Base-by-base conservation (phyloP, 2,888 invertebrate species). In the Hypena proboscidalis region DNA sequence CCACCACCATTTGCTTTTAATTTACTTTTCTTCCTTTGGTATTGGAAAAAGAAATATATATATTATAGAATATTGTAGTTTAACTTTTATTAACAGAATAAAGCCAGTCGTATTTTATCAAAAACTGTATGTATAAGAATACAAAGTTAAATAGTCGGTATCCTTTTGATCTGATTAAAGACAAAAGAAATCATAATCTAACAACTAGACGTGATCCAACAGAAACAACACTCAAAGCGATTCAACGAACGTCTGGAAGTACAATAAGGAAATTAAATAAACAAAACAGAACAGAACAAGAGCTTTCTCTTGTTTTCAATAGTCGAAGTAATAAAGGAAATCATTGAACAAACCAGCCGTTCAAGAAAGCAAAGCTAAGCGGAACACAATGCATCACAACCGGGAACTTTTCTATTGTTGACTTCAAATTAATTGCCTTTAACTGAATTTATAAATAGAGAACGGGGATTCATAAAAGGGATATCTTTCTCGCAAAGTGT, bases 361-460 rank as follows among this genome's bases (percentile, higher is more conserved):
- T 81, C 74, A 80, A 81, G 80, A 82, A 85, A 84, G 80, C 84
- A 80, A 80, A 81, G 77, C 79, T 82, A 80, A 83, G 73, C 79
- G 79, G 73, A 77, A 70, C 73, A 87, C 86, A 89, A 88, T 85
- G 78, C 85, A 80, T 85, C 85, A 85, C 80, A 83, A 81, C 76
- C 73, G 69, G 58, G 72, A 86, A 87, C 77, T 88, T 88, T 85
- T 82, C 85, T 78, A 87, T 89, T 89, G 89, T 89, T 76, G 69
- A 81, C 75, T 80, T 74, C 72, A 76, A 85, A 87, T 88, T 87
- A 87, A 89, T 88, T 87, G 86, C 85, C 81, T 80, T 79, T 44
- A 72, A 70, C 70, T 68, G 72, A 77, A 79, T 77, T 74, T 69
- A 79, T 76, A 82, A 82, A 79, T 73, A 77, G 62, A 67, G 19